These are phyloP conservation scores for Synergus itoensis DNA, from an alignment of 2,888 invertebrate genomes.

Conservation along the genomic window DNA sequence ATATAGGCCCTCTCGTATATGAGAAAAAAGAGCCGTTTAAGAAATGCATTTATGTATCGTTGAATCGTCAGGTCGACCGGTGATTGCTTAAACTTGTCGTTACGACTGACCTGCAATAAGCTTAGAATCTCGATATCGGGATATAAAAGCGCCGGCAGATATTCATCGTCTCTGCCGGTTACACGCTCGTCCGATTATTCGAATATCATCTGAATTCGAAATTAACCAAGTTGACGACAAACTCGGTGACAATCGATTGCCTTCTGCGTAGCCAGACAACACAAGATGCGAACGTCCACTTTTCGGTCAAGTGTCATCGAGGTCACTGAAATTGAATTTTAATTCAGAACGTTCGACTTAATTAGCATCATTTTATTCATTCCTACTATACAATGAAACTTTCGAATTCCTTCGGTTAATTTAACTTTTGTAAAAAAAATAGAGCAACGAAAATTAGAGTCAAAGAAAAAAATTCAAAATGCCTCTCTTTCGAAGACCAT, in stretches of 20 bases:
- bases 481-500: constrained; percentile 44
- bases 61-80: constrained; percentile 54
- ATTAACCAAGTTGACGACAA: constrained; percentile 8
- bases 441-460: no score
- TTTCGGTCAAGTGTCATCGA: constrained; percentile 13
- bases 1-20: constrained; percentile 28
- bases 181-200: constrained; percentile 47
- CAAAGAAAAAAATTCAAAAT: no score
- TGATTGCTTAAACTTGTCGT: constrained; percentile 44
- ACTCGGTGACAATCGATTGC: constrained; percentile 8
- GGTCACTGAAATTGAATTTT: constrained; percentile 13
- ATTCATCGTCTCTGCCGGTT: constrained; percentile 44
- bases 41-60: constrained; percentile 74
- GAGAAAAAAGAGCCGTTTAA: constrained; percentile 47
- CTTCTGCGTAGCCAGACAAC: constrained; percentile 20
- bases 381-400: no score
- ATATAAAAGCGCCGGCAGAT: constrained; percentile 45
- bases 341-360: background rate
- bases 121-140: constrained; percentile 35
- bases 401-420: no score
- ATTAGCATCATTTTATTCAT: no score
- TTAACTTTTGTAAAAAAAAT: no score
- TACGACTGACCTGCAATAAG: constrained; percentile 45
- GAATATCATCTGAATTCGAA: constrained; percentile 50
- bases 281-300: background rate